Evolutionary conservation across 1,140 invertebrate genomes (phyloP).

Genomic region (Musca vetustissima): DNA sequence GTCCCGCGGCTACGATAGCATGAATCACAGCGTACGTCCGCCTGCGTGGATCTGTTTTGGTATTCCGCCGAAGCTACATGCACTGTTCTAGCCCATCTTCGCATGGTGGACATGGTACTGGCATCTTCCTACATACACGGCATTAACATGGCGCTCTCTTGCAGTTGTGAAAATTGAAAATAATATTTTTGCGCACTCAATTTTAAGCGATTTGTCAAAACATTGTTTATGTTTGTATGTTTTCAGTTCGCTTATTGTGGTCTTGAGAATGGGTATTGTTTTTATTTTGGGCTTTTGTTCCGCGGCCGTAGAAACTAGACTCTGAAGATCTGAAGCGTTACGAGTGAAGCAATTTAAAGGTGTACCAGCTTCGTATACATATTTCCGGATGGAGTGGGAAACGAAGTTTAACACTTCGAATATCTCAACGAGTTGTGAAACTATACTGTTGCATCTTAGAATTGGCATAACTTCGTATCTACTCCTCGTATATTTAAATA

Average conservation of each 20-base stretch:
- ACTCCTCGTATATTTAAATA: not conserved
- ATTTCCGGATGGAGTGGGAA: too few relatives aligned
- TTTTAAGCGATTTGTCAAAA: conserved; percentile 56
- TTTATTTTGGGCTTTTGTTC: conserved; percentile 28
- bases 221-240: conserved; percentile 51
- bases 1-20: conserved; percentile 31
- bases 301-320: conserved; percentile 10
- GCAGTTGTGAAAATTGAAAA: conserved; percentile 48
- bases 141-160: not conserved
- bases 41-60: not conserved
- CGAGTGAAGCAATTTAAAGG: not conserved
- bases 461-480: not conserved
- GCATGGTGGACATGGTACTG: not conserved
- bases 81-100: not conserved
- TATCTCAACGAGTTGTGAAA: too few relatives aligned
- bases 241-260: not conserved
- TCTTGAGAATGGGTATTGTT: conserved; percentile 19
- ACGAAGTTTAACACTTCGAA: too few relatives aligned
- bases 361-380: too few relatives aligned
- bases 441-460: too few relatives aligned
- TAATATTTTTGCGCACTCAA: conserved; percentile 56
- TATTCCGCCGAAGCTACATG: not conserved
- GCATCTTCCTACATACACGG: not conserved
- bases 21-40: not conserved
- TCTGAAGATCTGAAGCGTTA: not conserved